phyloP scores from a whole-genome alignment of 2,888 invertebrate species.

The Allolobophora icterica region DNA sequence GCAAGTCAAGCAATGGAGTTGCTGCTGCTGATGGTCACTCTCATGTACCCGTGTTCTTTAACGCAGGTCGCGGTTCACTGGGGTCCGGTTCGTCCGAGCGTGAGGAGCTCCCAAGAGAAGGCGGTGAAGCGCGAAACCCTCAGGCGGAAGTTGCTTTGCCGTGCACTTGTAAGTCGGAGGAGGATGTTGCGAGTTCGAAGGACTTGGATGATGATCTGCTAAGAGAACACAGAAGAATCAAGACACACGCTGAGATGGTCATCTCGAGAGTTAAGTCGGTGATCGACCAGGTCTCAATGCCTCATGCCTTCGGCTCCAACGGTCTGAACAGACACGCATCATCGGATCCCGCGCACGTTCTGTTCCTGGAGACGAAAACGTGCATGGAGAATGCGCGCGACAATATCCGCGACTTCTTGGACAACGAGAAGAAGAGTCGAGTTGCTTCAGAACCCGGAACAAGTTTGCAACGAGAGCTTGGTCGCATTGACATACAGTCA shows the following conservation, averaged over 20 bases:
- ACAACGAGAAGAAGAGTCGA: conserved; percentile 18
- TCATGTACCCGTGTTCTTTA: neutral
- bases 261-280: neutral
- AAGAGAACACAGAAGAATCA: neutral
- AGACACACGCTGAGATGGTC: neutral
- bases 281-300: neutral
- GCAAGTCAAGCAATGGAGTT: neutral
- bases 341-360: neutral
- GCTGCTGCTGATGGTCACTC: neutral
- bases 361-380: neutral
- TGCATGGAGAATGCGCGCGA: conserved; percentile 27
- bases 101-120: neutral
- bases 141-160: neutral
- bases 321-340: neutral
- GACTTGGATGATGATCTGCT: conserved; percentile 14
- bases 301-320: neutral
- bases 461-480: neutral
- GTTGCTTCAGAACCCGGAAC: neutral
- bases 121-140: neutral
- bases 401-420: conserved; percentile 31
- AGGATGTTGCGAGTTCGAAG: neutral
- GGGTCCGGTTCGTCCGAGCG: neutral
- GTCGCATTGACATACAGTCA: neutral
- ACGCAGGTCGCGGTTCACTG: neutral
- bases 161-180: neutral